Base-by-base conservation (phyloP, 2,888 invertebrate species). In the Drosophila algonquin region DNA sequence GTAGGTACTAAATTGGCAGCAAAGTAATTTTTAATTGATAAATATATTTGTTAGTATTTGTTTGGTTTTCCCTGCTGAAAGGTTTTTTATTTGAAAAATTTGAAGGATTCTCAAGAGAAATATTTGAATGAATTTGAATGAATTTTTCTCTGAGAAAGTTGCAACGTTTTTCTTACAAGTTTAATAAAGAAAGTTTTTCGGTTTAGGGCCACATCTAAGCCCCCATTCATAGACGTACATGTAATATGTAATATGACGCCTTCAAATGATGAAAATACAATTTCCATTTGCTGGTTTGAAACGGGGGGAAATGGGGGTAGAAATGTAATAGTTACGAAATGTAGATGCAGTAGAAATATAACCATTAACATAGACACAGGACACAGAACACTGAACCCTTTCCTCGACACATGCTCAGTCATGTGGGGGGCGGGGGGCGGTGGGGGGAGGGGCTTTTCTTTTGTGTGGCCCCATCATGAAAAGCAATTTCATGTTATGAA, bases 401-500 rank as follows among this genome's bases (percentile, higher is more conserved):
- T 62, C 62, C 14, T 24, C 21, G 16, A 68, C 54, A 56, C 44
- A 55, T 56, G 63, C 56, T 35, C 52, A 62, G 61, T 56, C 67
- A 58, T 65, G 77, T 64, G 68, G 3, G 21, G 1, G 21, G 62
- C 50, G 44, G 6, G 6, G 10, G 7, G 14, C 2, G n/a, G 62
- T 50, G 44, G 6, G 2, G 12, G 7, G 40, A 7, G n/a, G n/a
- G 40, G 14, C 14, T 53, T 46, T 52, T 63, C 32, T 47, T 58
- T 57, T 79, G 59, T 70, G 45, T 59, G 62, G 72, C 46, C 62
- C 63, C 71, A 68, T 88, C 77, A 77, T 85, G 77, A 82, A 89
- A 89, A 85, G 89, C 80, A 82, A 87, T 85, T 87, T 87, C 77
- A 76, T 84, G 89, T 86, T 89, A 81, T 89, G 85, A 88, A 76